Evolutionary conservation across 1,140 invertebrate species (phyloP).

Genomic region (Oryzaephilus surinamensis): DNA sequence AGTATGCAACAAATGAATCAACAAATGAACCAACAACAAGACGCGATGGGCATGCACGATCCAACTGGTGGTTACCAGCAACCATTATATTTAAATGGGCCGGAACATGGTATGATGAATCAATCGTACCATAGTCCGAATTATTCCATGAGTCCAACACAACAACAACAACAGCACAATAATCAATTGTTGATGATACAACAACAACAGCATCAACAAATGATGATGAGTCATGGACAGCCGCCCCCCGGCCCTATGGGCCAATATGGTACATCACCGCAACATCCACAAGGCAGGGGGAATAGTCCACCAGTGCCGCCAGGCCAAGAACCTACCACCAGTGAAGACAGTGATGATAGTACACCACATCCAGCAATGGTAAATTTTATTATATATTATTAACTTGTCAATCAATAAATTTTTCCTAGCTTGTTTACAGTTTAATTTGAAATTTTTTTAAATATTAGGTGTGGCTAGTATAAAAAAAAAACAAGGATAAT

Average conservation of each 20-base stretch:
- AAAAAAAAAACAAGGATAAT: too few relatives aligned
- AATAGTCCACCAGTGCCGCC: conserved; percentile 44
- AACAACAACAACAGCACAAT: conserved; percentile 50
- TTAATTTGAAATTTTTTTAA: too few relatives aligned
- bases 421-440: too few relatives aligned
- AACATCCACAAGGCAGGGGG: conserved; percentile 47
- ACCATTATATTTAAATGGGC: conserved; percentile 52
- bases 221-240: conserved; percentile 46
- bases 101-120: conserved; percentile 42
- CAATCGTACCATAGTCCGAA: conserved; percentile 34
- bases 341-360: conserved; percentile 82
- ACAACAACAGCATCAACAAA: conserved; percentile 41
- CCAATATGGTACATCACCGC: conserved; percentile 42
- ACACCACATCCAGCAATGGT: conserved; percentile 61
- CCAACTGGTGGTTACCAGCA: conserved; percentile 56
- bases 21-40: conserved; percentile 53
- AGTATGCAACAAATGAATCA: conserved; percentile 32
- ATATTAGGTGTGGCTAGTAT: too few relatives aligned
- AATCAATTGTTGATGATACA: conserved; percentile 46
- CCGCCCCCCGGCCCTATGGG: conserved; percentile 37
- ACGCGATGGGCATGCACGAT: conserved; percentile 50
- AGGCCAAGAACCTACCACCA: conserved; percentile 56
- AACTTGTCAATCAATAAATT: too few relatives aligned
- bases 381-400: too few relatives aligned
- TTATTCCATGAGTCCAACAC: conserved; percentile 29